Evolutionary conservation across 35 echinoderm and acorn worm species (phyloP), one percentile per base, ranked within the genome.

Genomic region (Stichopus chloronotus): DNA sequence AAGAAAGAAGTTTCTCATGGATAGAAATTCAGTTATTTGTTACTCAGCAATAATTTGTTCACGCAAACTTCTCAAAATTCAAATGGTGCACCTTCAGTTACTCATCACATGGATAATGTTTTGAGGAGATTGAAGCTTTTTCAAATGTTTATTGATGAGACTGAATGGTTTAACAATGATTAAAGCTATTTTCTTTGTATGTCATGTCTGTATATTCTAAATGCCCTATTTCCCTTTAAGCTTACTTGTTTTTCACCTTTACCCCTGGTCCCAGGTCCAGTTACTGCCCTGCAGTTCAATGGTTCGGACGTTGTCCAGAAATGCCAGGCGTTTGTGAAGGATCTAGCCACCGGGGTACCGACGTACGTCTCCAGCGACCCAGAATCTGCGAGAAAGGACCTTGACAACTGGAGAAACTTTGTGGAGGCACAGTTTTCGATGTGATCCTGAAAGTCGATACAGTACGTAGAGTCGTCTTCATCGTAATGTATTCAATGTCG

Each of bases 361-460:
- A 72, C 88, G 8, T 97, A 87, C 52, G 14, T 97, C 56, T 93
- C 96, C 5, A 59, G 58, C 17, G 94, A 92, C 55, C n/a, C 55
- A 0, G 96, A 94, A 76, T 17, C 59, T 13, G 96, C 92, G 2
- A 88, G 76, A 5, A 91, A 88, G 59, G 91, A 90, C 21, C 56
- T 95, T 7, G 96, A 97, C 2, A 90, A 93, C 72, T 97, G 96
- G 96, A 90, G 90, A 55, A 97, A 94, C 60, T 93, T 93, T 23
- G 57, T 95, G 23, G 96, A 97, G 59, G 74, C 86, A 0, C 96
- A 97, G 91, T 95, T 97, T 80, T 79, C 94, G 1, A 97, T 97
- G 96, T 97, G 77, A 95, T 23, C 43, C 5, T 79, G 7, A 1
- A 79, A 22, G 9, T 0, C 5, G 77, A 5, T 4, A 78, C 17